These are phyloP conservation scores for Dryas iulia DNA, from an alignment of 1,140 invertebrate genomes.

Conservation along the genomic window DNA sequence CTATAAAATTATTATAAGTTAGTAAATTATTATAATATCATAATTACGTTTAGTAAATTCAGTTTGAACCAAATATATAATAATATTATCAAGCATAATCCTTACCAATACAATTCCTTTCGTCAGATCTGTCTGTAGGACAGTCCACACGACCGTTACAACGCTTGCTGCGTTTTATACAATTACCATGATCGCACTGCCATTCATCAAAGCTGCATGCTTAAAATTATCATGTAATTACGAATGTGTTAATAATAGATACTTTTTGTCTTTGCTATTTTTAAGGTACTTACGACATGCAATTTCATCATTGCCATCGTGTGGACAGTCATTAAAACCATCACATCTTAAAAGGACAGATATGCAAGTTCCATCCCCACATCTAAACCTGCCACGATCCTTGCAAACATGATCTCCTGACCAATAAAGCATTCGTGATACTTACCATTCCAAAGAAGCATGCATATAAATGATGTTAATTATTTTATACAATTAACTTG, in stretches of 20 bases:
- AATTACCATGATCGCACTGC: constrained; percentile 83
- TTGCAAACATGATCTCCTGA: constrained; percentile 64
- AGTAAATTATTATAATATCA: not conserved
- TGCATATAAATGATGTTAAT: constrained; percentile 37
- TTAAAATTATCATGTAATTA: constrained; percentile 45
- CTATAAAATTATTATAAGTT: not conserved
- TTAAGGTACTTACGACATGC: constrained; percentile 79
- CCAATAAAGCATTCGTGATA: constrained; percentile 51
- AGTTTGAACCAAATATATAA: not conserved
- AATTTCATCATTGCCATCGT: constrained; percentile 81
- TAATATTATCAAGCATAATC: not conserved
- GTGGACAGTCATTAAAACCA: constrained; percentile 79
- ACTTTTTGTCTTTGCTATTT: not conserved
- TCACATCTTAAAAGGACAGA: constrained; percentile 82
- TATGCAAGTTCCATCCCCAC: constrained; percentile 86
- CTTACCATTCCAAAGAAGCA: constrained; percentile 62
- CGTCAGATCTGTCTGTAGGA: constrained; percentile 85
- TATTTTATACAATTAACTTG: not conserved
- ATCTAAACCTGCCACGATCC: constrained; percentile 74
- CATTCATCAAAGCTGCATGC: constrained; percentile 82
- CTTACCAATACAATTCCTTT: constrained; percentile 85
- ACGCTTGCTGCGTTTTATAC: constrained; percentile 82
- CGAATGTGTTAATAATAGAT: constrained; percentile 29
- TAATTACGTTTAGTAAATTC: not conserved
- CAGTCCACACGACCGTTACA: constrained; percentile 86